A percentile compares a stretch with the other conserved stretches of the same genome.
phyloP scores from a whole-genome alignment of 2,113 vertebrate genomes.

The Calonectris borealis region DNA sequence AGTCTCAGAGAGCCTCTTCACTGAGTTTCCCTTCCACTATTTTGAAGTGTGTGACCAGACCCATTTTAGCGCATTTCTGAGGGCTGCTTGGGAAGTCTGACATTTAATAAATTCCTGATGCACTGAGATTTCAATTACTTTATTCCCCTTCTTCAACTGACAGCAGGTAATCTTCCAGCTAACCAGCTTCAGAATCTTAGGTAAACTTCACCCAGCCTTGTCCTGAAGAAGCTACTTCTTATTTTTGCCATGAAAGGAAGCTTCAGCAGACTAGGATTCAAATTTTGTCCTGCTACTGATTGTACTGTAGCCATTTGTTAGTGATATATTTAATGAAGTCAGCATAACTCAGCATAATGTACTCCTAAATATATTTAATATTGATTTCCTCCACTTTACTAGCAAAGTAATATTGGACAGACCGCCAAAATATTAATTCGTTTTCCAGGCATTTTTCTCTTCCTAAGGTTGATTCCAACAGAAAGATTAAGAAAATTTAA shows the following conservation, averaged over 20 bases:
- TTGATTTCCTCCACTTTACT: constrained; percentile 34
- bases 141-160: neutral
- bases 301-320: neutral
- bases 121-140: neutral
- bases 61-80: neutral
- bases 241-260: neutral
- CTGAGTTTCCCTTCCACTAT: neutral
- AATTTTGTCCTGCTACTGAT: neutral
- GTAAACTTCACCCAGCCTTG: neutral
- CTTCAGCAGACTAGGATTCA: neutral
- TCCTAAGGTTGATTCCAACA: constrained; percentile 22
- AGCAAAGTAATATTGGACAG: neutral
- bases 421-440: neutral
- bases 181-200: neutral
- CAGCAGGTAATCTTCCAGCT: neutral
- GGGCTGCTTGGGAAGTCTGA: neutral
- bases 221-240: neutral
- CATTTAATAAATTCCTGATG: neutral
- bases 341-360: constrained; percentile 35
- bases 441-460: constrained; percentile 15
- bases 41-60: neutral
- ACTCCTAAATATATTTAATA: constrained; percentile 41
- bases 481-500: constrained; percentile 25
- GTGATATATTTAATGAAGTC: constrained; percentile 44
- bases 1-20: neutral